Base-by-base conservation (phyloP, 2,888 invertebrate species). In the Lathronympha strigana region DNA sequence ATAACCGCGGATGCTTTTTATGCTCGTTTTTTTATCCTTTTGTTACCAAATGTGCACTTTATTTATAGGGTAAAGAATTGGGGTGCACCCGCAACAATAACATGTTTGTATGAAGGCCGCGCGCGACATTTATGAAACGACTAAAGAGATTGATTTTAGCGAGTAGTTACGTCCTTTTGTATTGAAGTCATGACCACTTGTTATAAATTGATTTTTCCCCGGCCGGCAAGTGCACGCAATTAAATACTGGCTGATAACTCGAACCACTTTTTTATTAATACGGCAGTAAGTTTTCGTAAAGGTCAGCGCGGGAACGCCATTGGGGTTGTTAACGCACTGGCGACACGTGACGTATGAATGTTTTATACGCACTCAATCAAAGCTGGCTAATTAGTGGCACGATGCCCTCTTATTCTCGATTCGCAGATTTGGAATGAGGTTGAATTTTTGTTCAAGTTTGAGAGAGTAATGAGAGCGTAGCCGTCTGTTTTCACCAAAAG, bases 1-100 rank as follows among this genome's bases (percentile, higher is more conserved):
- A 90, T 90, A 90, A 89, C 90, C 88, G 82, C 91, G 87, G 89
- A 85, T 90, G 91, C 77, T 91, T 91, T 92, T 91, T 91, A 91
- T 90, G 83, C 77, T 77, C 80, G 80, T 80, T 88, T 86, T 36
- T 90, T 89, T 87, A 84, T 84, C 85, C 87, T 87, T 84, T 90
- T 91, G 88, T 90, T 68, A 75, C 88, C 92, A 89, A 91, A 90
- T 91, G 91, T 86, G 84, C 87, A 78, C 82, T 85, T 87, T 88
- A 87, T 88, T 90, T 87, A 86, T 84, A 79, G 90, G 89, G 88
- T 79, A 75, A 71, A 76, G 74, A 73, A 68, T 73, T 74, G 71
- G 74, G 71, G 72, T 70, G 68, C 61, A 69, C 57, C 66, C 62
- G 69, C 60, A 53, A 71, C 72, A 79, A 76, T 79, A 80, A 81